These are phyloP conservation scores for Odontomachus brunneus DNA, from an alignment of 1,140 invertebrate genomes.

Conservation along the genomic window DNA sequence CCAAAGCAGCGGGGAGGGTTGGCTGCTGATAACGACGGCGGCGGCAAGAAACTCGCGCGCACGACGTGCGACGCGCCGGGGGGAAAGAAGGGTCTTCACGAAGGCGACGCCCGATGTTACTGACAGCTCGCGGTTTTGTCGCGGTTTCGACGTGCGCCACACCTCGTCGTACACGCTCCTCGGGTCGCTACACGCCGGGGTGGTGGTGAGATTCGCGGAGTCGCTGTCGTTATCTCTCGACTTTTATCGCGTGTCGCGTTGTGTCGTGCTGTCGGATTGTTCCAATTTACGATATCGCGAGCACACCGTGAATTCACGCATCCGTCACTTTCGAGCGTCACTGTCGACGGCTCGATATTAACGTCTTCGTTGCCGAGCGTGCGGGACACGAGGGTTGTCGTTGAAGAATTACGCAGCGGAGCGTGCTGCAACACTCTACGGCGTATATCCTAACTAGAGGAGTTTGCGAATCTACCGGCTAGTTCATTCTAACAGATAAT, in stretches of 20 bases:
- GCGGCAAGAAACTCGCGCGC: constrained; percentile 25
- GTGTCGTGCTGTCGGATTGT: no score
- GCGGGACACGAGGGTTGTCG: not conserved
- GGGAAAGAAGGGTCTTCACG: constrained; percentile 10
- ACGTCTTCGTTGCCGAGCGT: constrained; percentile 1
- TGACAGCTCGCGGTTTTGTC: constrained; percentile 48
- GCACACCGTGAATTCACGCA: not conserved
- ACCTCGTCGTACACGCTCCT: constrained; percentile 17
- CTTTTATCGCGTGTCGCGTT: no score
- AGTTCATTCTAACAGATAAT: constrained; percentile 53
- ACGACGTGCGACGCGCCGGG: not conserved
- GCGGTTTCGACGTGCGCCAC: constrained; percentile 31
- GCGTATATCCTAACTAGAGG: constrained; percentile 35
- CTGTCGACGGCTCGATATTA: not conserved
- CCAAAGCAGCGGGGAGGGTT: constrained; percentile 20
- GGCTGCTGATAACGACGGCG: constrained; percentile 28
- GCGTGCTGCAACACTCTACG: not conserved
- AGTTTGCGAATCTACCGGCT: constrained; percentile 49
- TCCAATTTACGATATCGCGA: no score
- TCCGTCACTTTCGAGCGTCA: not conserved
- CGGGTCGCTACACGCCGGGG: not conserved
- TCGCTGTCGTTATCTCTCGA: no score
- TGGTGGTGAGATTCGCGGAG: no score
- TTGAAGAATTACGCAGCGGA: constrained; percentile 17
- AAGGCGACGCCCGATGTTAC: constrained; percentile 34